Conservation (phyloP, 2,888 invertebrate genomes). For the Agrochola lota region DNA sequence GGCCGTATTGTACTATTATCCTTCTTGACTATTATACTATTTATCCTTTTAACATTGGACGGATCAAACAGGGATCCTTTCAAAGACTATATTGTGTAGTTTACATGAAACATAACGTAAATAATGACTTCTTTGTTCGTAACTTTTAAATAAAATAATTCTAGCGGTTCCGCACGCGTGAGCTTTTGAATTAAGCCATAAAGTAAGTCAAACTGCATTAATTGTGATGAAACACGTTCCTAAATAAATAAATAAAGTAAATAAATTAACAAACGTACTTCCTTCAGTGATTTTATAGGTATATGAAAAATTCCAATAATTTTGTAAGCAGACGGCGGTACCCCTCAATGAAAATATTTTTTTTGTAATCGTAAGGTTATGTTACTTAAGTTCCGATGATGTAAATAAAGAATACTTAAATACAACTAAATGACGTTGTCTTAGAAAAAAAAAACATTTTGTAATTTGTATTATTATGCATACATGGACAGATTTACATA, state of each 20-base stretch:
- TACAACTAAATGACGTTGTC: too few species aligned
- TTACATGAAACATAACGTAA: neutral
- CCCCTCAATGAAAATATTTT: too few species aligned
- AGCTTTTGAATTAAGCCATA: conserved; percentile 1
- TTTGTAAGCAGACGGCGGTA: neutral
- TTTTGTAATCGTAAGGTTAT: too few species aligned
- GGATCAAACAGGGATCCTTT: neutral
- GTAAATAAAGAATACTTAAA: too few species aligned
- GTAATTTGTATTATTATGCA: neutral
- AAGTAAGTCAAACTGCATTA: neutral
- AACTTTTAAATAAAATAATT: neutral
- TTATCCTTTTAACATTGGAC: neutral
- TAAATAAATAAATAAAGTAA: conserved; percentile 9
- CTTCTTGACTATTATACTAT: neutral
- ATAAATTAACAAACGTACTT: neutral
- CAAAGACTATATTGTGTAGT: neutral
- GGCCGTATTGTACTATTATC: neutral
- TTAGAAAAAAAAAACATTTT: neutral
- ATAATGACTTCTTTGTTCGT: neutral
- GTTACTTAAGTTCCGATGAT: too few species aligned
- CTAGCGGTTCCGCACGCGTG: conserved; percentile 6
- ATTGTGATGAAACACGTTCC: neutral
- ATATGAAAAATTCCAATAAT: neutral
- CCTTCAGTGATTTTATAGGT: too few species aligned
- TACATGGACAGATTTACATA: neutral